Evolutionary conservation across 1,140 invertebrate species (phyloP).

Genomic region (Drosophila takahashii): DNA sequence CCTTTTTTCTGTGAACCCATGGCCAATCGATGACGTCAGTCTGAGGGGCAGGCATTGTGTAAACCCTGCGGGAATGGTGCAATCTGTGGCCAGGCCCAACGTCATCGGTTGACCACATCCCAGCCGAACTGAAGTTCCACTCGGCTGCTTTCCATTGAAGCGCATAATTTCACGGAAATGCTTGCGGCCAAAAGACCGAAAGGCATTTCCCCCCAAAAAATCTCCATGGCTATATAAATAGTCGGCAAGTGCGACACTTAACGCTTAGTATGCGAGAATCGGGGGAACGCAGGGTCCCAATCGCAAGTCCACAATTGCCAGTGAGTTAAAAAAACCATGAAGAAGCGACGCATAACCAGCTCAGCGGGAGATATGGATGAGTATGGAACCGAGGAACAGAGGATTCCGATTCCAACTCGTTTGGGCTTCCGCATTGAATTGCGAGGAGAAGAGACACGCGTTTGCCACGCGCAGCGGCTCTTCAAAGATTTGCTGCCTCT

Average conservation of each 20-base stretch:
- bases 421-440: conserved; percentile 71
- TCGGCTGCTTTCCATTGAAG: conserved; percentile 61
- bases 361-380: conserved; percentile 15
- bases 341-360: conserved; percentile 64
- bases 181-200: conserved; percentile 16
- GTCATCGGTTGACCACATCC: conserved; percentile 53
- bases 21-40: conserved; percentile 36
- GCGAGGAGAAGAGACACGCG: conserved; percentile 41
- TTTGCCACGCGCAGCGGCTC: conserved; percentile 11
- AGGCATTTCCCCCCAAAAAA: conserved; percentile 45
- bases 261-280: conserved; percentile 71
- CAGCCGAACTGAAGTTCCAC: conserved; percentile 47
- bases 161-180: conserved; percentile 81
- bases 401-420: conserved; percentile 20
- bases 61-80: conserved; percentile 32
- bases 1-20: neutral
- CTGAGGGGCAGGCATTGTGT: conserved; percentile 36
- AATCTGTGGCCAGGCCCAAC: conserved; percentile 32
- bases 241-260: conserved; percentile 69
- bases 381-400: neutral
- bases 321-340: conserved; percentile 38
- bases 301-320: conserved; percentile 1
- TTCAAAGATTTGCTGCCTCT: conserved; percentile 28
- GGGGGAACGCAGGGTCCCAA: conserved; percentile 29
- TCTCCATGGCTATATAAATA: conserved; percentile 69